phyloP scores from a whole-genome alignment of 37 sponge, comb jelly and placozoan species.

The Cladorhizidae sp. region DNA sequence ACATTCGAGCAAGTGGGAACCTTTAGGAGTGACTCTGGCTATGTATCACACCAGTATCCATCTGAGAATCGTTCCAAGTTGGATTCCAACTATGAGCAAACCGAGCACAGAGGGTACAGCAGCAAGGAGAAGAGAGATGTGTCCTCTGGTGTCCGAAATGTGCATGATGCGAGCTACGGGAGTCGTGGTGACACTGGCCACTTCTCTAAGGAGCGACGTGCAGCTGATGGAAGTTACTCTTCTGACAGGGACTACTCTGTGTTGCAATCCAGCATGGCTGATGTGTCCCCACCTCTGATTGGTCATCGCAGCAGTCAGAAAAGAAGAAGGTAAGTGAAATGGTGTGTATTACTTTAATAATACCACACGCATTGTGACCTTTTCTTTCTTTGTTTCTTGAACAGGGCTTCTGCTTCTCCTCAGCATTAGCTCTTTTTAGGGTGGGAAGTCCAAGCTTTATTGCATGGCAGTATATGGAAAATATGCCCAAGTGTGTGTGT shows the following conservation, averaged over 20 bases:
- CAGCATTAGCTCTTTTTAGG: too few species aligned
- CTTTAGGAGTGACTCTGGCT: not conserved
- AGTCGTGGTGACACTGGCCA: not conserved
- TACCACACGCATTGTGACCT: not conserved
- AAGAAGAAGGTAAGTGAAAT: not conserved
- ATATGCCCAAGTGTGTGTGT: too few species aligned
- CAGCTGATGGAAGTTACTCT: not conserved
- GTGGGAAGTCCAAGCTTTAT: too few species aligned
- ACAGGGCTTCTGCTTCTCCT: conserved; percentile 5
- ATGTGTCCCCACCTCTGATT: not conserved
- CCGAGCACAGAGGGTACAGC: not conserved
- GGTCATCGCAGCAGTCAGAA: not conserved
- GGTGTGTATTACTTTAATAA: too few species aligned
- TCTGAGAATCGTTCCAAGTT: not conserved
- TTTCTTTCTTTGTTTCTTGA: not conserved
- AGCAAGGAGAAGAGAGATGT: not conserved
- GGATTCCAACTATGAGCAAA: not conserved
- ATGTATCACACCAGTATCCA: conserved; percentile 1
- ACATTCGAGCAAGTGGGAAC: conserved; percentile 4
- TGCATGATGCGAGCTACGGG: not conserved
- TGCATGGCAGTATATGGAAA: too few species aligned
- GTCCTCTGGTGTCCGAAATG: not conserved
- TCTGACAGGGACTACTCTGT: not conserved
- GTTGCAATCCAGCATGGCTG: not conserved
- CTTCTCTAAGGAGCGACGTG: not conserved